Evolutionary conservation across 2,113 vertebrate genomes (phyloP).

Genomic region (human): GRCh38 chr4:100949001-100949500

Average conservation of each 20-base stretch:
- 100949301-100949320: background rate
- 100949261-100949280: background rate
- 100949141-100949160: background rate
- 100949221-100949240: background rate
- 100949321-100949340: background rate
- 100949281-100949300: background rate
- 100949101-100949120: background rate
- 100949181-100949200: background rate
- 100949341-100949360: background rate
- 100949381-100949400: background rate
- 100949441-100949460: background rate
- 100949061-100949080: background rate
- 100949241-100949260: background rate
- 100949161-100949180: background rate
- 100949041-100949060: background rate
- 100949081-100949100: background rate
- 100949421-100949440: background rate
- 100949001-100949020: background rate
- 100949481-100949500: background rate
- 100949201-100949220: background rate
- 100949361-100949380: background rate
- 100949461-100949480: background rate
- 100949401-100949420: background rate
- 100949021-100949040: background rate
- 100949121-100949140: background rate